phyloP scores from a whole-genome alignment of 2,113 vertebrate genomes.

The Scophthalmus maximus region DNA sequence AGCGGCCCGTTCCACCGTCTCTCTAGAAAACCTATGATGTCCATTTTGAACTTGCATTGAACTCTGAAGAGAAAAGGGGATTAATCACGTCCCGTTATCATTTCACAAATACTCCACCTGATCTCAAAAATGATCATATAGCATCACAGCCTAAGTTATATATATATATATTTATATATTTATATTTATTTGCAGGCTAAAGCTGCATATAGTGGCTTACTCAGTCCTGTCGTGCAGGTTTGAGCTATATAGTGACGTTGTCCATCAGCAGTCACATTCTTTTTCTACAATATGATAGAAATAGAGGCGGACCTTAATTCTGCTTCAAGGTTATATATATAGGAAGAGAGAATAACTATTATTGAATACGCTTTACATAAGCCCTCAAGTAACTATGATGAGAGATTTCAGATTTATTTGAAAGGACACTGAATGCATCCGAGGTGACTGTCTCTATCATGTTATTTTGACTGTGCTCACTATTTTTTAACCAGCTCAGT shows the following conservation, averaged over 20 bases:
- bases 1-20: neutral
- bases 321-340: too few relatives aligned
- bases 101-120: too few relatives aligned
- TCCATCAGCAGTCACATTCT: too few relatives aligned
- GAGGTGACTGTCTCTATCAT: too few relatives aligned
- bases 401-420: neutral
- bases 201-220: neutral
- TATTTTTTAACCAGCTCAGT: too few relatives aligned
- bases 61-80: fast-evolving
- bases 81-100: too few relatives aligned
- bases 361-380: neutral
- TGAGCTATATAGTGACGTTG: too few relatives aligned
- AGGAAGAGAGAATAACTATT: neutral
- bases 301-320: neutral
- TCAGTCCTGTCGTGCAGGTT: neutral
- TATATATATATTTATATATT: too few relatives aligned
- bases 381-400: neutral
- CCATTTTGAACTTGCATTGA: neutral
- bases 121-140: neutral
- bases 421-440: neutral
- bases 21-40: neutral
- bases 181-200: neutral
- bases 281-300: neutral
- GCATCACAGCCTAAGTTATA: neutral
- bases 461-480: too few relatives aligned